Percentiles rank a stretch among this genome's conserved stretches.
phyloP scores from a whole-genome alignment of 1,140 invertebrate species.

The Drosophila azteca region DNA sequence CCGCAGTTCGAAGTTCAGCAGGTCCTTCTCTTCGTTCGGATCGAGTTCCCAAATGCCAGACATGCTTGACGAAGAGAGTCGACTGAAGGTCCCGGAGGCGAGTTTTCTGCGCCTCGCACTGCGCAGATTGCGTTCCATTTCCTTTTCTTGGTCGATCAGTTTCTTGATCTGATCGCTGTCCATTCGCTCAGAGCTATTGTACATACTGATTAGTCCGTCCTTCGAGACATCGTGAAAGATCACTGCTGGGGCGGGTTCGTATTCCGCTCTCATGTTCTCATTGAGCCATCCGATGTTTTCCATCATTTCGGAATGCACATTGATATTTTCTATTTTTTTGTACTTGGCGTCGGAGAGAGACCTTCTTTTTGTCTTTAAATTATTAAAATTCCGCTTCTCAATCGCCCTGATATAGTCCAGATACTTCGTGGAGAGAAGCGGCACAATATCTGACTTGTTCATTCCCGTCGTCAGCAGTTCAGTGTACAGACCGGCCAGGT shows the following conservation, averaged over 20 bases:
- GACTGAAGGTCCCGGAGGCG: not conserved
- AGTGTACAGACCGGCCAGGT: constrained; percentile 6
- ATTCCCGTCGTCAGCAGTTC: constrained; percentile 20
- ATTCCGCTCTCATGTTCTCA: too few species aligned
- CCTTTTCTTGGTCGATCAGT: constrained; percentile 3
- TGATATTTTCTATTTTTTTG: too few species aligned
- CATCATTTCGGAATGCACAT: too few species aligned
- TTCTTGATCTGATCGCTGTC: not conserved
- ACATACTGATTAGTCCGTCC: too few species aligned
- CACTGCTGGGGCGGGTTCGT: too few species aligned
- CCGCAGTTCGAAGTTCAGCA: constrained; percentile 1
- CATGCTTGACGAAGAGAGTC: not conserved
- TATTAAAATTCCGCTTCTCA: not conserved
- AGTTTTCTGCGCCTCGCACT: not conserved
- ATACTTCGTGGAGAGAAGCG: constrained; percentile 30
- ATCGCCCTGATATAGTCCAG: constrained; percentile 16
- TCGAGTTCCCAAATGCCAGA: not conserved
- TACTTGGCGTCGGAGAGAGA: too few species aligned
- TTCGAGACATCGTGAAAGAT: too few species aligned
- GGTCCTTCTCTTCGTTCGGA: constrained; percentile 3
- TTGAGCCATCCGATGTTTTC: too few species aligned
- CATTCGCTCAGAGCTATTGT: not conserved
- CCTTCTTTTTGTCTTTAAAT: too few species aligned
- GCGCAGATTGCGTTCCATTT: not conserved
- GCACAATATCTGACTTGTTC: fast-evolving